A percentile compares a stretch with the other conserved stretches of the same genome.
Evolutionary conservation across 2,797 vertebrate genomes (phyloP).

Genomic region (Enteromius paludinosus): DNA sequence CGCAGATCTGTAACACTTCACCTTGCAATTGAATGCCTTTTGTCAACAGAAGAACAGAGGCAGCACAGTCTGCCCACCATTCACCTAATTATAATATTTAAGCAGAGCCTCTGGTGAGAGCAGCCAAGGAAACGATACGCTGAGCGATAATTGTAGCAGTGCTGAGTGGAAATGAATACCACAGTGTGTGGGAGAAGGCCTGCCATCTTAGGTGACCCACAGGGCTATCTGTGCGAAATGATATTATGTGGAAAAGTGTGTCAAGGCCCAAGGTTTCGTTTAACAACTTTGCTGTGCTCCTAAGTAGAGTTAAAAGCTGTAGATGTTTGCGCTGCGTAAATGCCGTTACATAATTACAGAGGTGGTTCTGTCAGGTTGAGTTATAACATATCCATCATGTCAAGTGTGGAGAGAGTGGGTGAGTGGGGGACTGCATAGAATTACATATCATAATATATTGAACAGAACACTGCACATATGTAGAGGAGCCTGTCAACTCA

Average conservation of each 20-base stretch:
- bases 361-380: constrained; percentile 38
- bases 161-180: constrained; percentile 73
- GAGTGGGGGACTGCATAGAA: neutral
- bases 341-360: constrained; percentile 65
- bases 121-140: constrained; percentile 75
- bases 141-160: constrained; percentile 73
- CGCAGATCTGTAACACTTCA: constrained; percentile 54
- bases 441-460: constrained; percentile 9
- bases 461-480: constrained; percentile 12
- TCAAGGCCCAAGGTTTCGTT: constrained; percentile 38
- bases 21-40: constrained; percentile 48
- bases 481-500: constrained; percentile 60
- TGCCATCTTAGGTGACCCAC: constrained; percentile 76
- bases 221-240: constrained; percentile 68
- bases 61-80: constrained; percentile 67
- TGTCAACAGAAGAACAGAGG: constrained; percentile 52
- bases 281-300: constrained; percentile 69
- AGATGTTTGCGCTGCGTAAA: constrained; percentile 65
- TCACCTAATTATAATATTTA: constrained; percentile 77
- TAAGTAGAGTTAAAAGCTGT: constrained; percentile 72
- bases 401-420: constrained; percentile 27
- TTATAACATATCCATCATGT: constrained; percentile 44
- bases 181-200: constrained; percentile 73
- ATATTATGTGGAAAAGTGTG: constrained; percentile 72
- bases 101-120: constrained; percentile 70